Conservation (phyloP, 2,113 vertebrate species). For the Bubalus kerabau region DNA sequence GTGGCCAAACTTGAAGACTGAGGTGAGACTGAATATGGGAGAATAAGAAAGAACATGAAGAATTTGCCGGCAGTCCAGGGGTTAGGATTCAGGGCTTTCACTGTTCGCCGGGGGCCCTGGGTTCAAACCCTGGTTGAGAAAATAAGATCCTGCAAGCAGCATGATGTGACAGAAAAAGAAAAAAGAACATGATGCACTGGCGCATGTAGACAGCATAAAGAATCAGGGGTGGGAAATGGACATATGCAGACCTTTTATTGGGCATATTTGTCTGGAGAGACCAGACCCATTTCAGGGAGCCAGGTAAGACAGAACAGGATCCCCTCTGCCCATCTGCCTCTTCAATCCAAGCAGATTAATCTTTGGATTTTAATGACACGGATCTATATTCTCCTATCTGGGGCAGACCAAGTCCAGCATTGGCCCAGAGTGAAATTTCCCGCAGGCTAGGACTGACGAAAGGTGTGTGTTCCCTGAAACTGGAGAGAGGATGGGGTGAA, state of each 20-base stretch:
- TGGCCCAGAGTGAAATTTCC: neutral
- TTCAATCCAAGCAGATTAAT: neutral
- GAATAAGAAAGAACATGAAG: neutral
- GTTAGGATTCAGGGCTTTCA: neutral
- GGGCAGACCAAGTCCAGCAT: too few relatives aligned
- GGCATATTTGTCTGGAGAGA: neutral
- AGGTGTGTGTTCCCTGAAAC: neutral
- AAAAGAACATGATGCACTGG: neutral
- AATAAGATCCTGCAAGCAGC: neutral
- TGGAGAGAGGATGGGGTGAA: neutral
- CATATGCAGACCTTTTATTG: neutral
- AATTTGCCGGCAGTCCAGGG: fast-evolving
- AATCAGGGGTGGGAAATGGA: neutral
- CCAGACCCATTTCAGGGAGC: neutral
- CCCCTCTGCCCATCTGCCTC: neutral
- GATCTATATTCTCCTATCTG: neutral
- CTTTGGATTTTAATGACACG: neutral
- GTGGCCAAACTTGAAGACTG: neutral
- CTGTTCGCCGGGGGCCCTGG: neutral
- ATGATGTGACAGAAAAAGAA: neutral
- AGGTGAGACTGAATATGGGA: neutral
- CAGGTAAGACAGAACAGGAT: neutral
- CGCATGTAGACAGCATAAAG: too few relatives aligned
- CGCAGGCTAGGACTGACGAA: neutral
- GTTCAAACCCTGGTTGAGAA: neutral